phyloP scores from a whole-genome alignment of 92 coral and sea anemone species.

The Paramuricea clavata region DNA sequence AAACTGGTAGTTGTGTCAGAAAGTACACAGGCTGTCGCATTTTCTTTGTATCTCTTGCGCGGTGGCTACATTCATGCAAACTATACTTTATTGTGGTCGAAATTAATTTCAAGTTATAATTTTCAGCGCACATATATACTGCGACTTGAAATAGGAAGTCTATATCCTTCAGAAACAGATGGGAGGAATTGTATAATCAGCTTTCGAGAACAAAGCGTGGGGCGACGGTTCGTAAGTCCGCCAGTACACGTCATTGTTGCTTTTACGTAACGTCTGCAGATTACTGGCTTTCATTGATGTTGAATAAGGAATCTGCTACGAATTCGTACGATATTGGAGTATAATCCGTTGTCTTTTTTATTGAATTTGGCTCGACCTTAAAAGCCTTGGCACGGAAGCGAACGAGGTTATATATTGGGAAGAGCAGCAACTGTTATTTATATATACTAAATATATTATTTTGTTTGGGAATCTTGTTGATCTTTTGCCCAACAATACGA shows the following conservation, averaged over 20 bases:
- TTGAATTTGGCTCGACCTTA: not conserved
- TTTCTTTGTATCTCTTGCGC: not conserved
- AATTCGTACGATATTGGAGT: not conserved
- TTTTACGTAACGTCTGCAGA: not conserved
- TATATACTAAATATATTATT: no score
- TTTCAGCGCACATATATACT: not conserved
- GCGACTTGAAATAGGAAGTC: not conserved
- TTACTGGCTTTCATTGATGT: not conserved
- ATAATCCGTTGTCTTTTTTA: no score
- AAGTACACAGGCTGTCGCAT: not conserved
- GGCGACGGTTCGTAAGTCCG: not conserved
- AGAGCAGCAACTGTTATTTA: no score
- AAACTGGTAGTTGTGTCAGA: slow-evolving; percentile 18
- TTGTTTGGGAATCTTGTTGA: not conserved
- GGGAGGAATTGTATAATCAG: not conserved
- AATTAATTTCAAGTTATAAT: not conserved
- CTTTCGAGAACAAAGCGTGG: slow-evolving; percentile 7
- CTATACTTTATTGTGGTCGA: not conserved
- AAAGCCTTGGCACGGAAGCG: not conserved
- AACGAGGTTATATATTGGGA: no score
- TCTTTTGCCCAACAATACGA: not conserved
- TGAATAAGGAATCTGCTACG: not conserved
- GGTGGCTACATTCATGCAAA: not conserved
- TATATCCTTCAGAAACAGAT: not conserved
- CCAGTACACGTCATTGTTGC: not conserved